Percentiles rank a stretch among this genome's conserved stretches.
Conservation (phyloP, 1,140 invertebrate species). For the Macrobrachium rosenbergii region DNA sequence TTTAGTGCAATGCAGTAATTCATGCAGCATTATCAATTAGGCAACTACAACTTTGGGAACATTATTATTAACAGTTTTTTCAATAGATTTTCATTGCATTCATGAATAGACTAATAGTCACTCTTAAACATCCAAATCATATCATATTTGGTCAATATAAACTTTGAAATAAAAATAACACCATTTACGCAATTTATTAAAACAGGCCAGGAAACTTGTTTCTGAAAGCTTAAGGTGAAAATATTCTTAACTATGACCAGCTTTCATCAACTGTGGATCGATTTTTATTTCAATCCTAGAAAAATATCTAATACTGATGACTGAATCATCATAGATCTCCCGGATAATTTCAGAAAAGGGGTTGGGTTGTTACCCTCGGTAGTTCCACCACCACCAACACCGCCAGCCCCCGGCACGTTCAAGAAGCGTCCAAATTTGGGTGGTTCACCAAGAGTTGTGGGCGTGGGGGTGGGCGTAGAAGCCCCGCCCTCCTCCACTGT, state of each 20-base stretch:
- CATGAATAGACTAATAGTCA: too few species aligned
- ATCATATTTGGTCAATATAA: too few species aligned
- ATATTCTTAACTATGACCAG: background rate
- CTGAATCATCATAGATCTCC: slow-evolving; percentile 45
- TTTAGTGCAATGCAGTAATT: slow-evolving; percentile 28
- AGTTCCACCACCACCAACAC: slow-evolving; percentile 56
- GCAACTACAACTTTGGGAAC: background rate
- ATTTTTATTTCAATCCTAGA: slow-evolving; percentile 14
- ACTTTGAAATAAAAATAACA: too few species aligned
- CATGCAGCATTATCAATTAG: slow-evolving; percentile 33
- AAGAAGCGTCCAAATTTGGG: slow-evolving; percentile 63
- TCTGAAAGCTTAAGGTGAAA: too few species aligned
- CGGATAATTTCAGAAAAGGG: slow-evolving; percentile 63
- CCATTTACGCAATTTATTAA: too few species aligned
- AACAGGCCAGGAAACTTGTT: background rate
- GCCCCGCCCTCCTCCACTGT: slow-evolving; percentile 63
- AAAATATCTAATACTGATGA: slow-evolving; percentile 24
- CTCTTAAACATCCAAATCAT: too few species aligned
- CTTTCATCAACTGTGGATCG: background rate
- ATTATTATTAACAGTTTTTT: too few species aligned
- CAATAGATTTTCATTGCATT: too few species aligned
- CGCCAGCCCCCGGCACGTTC: slow-evolving; percentile 58
- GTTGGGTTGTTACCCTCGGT: slow-evolving; percentile 50
- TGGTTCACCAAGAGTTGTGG: slow-evolving; percentile 58
- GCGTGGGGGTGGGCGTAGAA: slow-evolving; percentile 58